Evolutionary conservation across 2,113 vertebrate species (phyloP).

Genomic region (Microtus oregoni): DNA sequence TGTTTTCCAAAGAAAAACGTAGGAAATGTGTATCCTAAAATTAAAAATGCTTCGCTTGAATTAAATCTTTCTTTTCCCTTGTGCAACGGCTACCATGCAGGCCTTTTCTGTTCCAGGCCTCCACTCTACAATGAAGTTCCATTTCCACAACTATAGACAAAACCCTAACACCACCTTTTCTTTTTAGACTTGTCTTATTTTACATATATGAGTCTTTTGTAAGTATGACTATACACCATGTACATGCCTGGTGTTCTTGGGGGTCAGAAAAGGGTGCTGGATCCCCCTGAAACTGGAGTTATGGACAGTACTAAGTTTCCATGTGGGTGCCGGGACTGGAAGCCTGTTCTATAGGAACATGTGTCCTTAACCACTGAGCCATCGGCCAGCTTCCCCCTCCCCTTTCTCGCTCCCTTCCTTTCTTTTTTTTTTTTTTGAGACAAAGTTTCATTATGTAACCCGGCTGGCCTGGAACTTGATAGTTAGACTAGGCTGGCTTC

Average conservation of each 20-base stretch:
- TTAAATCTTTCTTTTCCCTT: not conserved
- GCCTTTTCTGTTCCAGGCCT: not conserved
- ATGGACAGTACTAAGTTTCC: not conserved
- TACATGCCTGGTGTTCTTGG: not conserved
- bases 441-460: not conserved
- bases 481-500: not conserved
- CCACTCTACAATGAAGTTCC: not conserved
- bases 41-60: not conserved
- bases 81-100: not conserved
- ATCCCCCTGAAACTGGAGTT: not conserved
- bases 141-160: not conserved
- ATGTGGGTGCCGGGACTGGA: not conserved
- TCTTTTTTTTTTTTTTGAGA: not conserved
- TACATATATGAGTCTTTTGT: not conserved
- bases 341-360: not conserved
- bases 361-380: not conserved
- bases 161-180: not conserved
- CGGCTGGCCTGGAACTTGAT: not conserved
- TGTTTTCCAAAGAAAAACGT: not conserved
- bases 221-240: not conserved
- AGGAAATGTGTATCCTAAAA: not conserved
- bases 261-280: not conserved
- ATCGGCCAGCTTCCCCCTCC: too few species aligned
- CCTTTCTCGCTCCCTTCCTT: too few species aligned
- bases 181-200: not conserved